Evolutionary conservation across 2,113 vertebrate species (phyloP), one percentile per base, ranked within the genome.

Genomic region (Chaetops frenatus): DNA sequence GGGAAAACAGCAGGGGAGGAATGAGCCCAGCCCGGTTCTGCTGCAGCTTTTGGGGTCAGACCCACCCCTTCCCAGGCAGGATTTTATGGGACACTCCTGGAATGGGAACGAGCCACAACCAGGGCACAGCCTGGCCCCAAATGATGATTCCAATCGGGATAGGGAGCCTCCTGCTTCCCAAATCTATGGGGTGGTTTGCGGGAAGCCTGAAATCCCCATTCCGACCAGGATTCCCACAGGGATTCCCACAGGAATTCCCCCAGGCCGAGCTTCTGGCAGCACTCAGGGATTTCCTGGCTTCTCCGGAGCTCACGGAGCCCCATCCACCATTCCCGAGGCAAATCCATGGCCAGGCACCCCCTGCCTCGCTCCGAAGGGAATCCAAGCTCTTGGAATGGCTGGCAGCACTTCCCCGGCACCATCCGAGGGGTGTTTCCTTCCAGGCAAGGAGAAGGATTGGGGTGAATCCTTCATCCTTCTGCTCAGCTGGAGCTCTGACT

Each of bases 101-200:
- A 4, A 7, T 2, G 5, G 81, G 25, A 1, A 36, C 0, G 2
- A 87, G 28, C 33, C 85, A 13, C 2, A 36, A 44, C 23, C 54
- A 8, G 22, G 3, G 5, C 20, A 11, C 31, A 33, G 33, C 48
- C 48, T 2, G 6, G n/a, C 9, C 48, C 58, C 40, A 40, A 20
- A 28, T 0, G 0, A 17, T 22, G 31, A 35, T 65, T n/a, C 42
- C 70, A n/a, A 35, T 7, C 81, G 11, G 0, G 5, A 35, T 1
- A 36, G 10, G 35, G 66, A 71, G 6, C 19, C 25, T 71, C 3
- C 3, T 3, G 12, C 31, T 57, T 44, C 74, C 70, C 47, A 24
- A 0, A 28, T 31, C 7, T 36, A 21, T 15, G 60, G 81, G 48
- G 9, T 51, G 48, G 18, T 50, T 29, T 20, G 1, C 3, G 38